Conservation (phyloP, 2,888 invertebrate species). For the Sepiola atlantica region DNA sequence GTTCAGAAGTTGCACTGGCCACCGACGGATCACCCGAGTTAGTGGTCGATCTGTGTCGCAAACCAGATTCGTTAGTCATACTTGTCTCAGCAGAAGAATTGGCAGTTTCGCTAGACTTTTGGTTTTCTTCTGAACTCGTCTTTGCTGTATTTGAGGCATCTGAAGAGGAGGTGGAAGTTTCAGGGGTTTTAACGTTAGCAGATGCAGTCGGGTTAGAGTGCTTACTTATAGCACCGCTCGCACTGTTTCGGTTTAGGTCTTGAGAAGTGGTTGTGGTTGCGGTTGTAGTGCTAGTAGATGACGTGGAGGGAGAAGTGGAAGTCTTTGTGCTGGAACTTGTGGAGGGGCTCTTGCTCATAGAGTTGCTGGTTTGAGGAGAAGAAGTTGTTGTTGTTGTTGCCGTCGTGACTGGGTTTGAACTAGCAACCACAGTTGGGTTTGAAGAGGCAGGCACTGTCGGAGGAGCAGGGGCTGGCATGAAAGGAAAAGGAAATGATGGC, state of each 20-base stretch:
- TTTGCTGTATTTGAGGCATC: neutral
- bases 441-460: slow-evolving; percentile 50
- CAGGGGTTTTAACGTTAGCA: neutral
- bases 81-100: neutral
- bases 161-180: neutral
- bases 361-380: slow-evolving; percentile 35
- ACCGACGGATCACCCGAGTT: neutral
- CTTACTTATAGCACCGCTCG: neutral
- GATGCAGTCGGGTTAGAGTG: neutral
- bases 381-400: slow-evolving; percentile 47
- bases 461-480: slow-evolving; percentile 52
- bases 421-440: slow-evolving; percentile 47
- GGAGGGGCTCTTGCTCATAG: neutral
- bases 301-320: slow-evolving; percentile 23
- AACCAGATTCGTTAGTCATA: neutral
- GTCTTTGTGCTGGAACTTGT: neutral
- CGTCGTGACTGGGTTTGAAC: slow-evolving; percentile 51
- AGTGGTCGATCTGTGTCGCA: neutral
- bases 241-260: neutral
- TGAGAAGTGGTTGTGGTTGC: neutral
- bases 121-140: neutral
- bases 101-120: neutral
- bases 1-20: neutral
- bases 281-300: neutral
- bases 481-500: slow-evolving; percentile 54